Evolutionary conservation across 1,140 invertebrate genomes (phyloP).

Genomic region (Lasioglossum baleicum): DNA sequence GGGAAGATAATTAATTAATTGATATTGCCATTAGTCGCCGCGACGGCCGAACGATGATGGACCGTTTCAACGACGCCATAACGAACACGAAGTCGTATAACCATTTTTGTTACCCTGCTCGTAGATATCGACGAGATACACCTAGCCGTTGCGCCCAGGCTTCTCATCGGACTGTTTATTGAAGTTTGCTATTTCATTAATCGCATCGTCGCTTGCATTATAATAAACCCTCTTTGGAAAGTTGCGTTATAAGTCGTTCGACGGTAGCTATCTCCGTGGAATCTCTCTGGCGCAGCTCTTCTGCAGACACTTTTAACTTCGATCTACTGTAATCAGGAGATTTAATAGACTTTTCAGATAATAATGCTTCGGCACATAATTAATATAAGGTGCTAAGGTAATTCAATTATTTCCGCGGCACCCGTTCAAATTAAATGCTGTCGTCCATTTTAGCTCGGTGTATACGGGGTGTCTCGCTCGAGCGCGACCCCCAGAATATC

Average conservation of each 20-base stretch:
- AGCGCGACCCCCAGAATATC: no score
- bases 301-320: background rate
- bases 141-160: background rate
- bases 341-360: background rate
- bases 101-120: background rate
- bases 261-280: background rate
- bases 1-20: no score
- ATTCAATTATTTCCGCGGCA: no score
- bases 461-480: no score
- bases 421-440: no score
- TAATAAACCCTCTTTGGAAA: background rate
- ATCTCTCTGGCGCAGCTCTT: background rate
- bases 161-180: constrained; percentile 43
- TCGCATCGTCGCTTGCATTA: constrained; percentile 3
- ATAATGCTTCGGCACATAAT: background rate
- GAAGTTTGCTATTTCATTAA: constrained; percentile 41
- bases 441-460: no score
- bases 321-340: background rate
- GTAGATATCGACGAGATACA: background rate
- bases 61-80: background rate
- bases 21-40: background rate
- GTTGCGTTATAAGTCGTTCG: background rate
- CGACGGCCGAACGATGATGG: no score
- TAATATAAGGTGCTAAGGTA: no score
- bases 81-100: no score